Percentiles rank a stretch among this genome's conserved stretches.
Evolutionary conservation across 2,797 vertebrate species (phyloP).

Genomic region (Gobio occitaniae): DNA sequence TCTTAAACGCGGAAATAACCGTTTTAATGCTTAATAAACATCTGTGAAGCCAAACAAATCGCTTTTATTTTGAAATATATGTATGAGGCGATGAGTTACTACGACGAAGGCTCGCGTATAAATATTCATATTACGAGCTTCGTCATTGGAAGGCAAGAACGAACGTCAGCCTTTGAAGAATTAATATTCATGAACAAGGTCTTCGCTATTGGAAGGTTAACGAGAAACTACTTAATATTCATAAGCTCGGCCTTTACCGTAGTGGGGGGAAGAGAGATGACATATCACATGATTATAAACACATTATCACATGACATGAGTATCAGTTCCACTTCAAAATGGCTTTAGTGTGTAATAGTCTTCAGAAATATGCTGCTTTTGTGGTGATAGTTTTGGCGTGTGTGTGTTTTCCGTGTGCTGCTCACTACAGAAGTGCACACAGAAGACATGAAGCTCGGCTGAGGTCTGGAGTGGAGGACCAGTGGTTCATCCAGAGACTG

Average conservation of each 20-base stretch:
- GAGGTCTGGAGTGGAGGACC: slow-evolving; percentile 59
- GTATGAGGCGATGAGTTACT: background rate
- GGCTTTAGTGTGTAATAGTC: slow-evolving; percentile 27
- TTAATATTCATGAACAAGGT: background rate
- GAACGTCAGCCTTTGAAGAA: background rate
- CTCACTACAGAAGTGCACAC: background rate
- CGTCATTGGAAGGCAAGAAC: background rate
- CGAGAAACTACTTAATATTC: slow-evolving; percentile 8
- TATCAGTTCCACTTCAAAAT: slow-evolving; percentile 33
- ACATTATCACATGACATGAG: slow-evolving; percentile 36
- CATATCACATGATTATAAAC: slow-evolving; percentile 45
- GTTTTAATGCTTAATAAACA: background rate
- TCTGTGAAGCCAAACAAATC: background rate
- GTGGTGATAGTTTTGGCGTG: background rate
- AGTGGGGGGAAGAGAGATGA: background rate
- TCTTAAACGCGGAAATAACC: background rate
- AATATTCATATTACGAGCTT: background rate
- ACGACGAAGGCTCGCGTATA: background rate
- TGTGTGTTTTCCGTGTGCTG: background rate
- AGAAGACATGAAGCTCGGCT: background rate
- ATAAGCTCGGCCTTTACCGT: background rate
- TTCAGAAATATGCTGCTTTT: too few relatives aligned
- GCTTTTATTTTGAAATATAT: slow-evolving; percentile 7
- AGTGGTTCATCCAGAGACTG: slow-evolving; percentile 77
- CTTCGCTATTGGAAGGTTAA: background rate